Evolutionary conservation across 2,888 invertebrate species (phyloP).

Genomic region (Nomada fucata): DNA sequence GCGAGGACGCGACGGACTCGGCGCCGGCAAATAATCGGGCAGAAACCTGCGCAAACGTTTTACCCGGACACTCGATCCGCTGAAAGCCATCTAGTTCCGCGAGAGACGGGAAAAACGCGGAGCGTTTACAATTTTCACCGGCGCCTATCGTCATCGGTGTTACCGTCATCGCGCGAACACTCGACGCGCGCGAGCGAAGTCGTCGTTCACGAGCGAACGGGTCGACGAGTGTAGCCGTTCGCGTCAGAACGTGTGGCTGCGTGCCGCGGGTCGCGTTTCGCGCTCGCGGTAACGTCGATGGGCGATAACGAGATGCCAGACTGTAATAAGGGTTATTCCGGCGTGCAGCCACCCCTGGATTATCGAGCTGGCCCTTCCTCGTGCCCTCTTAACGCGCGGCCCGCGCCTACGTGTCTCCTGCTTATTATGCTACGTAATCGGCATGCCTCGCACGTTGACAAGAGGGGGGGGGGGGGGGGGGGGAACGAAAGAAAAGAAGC

Average conservation of each 20-base stretch:
- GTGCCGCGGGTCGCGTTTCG: constrained; percentile 59
- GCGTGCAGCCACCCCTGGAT: constrained; percentile 44
- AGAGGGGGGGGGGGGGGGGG: constrained; percentile 4
- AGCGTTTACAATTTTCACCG: constrained; percentile 49
- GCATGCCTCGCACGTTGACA: constrained; percentile 6
- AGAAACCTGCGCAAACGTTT: constrained; percentile 9
- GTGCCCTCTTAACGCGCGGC: constrained; percentile 21
- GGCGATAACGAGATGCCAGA: constrained; percentile 66
- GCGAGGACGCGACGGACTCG: too few species aligned
- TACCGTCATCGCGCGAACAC: constrained; percentile 51
- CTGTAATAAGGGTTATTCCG: constrained; percentile 66
- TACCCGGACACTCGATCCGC: constrained; percentile 27
- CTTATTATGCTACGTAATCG: constrained; percentile 36
- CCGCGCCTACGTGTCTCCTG: constrained; percentile 31
- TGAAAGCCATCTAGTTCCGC: constrained; percentile 43
- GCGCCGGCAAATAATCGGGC: not conserved
- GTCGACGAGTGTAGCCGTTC: constrained; percentile 60
- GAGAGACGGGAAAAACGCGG: constrained; percentile 24
- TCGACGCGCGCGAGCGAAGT: constrained; percentile 47
- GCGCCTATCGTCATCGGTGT: constrained; percentile 48
- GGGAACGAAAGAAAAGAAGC: constrained; percentile 12
- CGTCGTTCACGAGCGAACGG: constrained; percentile 66
- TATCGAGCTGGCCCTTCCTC: constrained; percentile 31
- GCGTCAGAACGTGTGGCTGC: constrained; percentile 55
- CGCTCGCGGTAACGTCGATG: constrained; percentile 61